Evolutionary conservation across 2,888 invertebrate genomes (phyloP), one percentile per base, ranked within the genome.

Genomic region (Ecdyonurus torrentis): DNA sequence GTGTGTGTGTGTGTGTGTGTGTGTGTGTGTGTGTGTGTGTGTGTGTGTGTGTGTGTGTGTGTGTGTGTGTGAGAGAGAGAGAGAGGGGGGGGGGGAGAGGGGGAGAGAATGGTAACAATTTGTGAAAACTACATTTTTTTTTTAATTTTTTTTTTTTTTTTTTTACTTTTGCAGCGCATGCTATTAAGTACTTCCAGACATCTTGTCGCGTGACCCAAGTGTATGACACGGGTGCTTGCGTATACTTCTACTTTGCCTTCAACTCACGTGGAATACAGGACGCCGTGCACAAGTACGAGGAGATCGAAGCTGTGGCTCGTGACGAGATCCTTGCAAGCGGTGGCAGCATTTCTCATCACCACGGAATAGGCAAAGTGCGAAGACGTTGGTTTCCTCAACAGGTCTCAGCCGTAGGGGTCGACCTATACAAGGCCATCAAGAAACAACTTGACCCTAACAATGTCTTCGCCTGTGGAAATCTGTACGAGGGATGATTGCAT

Each of bases 181-280:
- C 69, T 2, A 69, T 73, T 23, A 65, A 66, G 22, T 68, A 70
- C 63, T 69, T 68, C 25, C 69, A 73, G 64, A 69, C 71, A 2
- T 71, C 72, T 1, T 73, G 72, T 61, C 70, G 74, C 15, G 81
- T 82, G 15, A 82, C 82, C 1, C 82, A 82, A 71, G 77, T 78
- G 0, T 78, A 82, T 68, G 82, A 82, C 65, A 76, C 79, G 1
- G 82, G 82, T 2, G 80, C 81, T 2, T 81, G 80, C 69, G 78
- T 83, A 18, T 82, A 82, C 69, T 83, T 82, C 70, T 82, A 82
- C 71, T 81, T 82, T 71, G 82, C 77, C 19, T 81, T 80, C 71
- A 80, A 81, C 71, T 72, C 76, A 60, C 62, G 64, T 3, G 70
- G 70, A 52, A 67, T 72, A 71, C 74, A 63, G 64, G 76, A 80